Base-by-base conservation (phyloP, 2,797 vertebrate species). In the Sebastes minor region DNA sequence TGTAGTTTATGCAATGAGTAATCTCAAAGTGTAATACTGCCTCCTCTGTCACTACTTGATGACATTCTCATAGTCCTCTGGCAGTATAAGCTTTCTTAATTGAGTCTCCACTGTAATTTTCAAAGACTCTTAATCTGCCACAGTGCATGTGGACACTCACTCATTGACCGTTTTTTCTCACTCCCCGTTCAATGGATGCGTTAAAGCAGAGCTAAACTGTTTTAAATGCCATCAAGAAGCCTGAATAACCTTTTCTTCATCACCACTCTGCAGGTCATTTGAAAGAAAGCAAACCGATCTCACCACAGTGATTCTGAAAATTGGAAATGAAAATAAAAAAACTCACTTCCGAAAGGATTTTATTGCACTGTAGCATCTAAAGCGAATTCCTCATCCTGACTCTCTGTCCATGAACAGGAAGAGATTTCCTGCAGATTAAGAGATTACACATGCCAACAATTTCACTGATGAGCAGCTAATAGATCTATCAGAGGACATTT, bases 391-490 rank as follows among this genome's bases (percentile, higher is more conserved):
- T 38, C 57, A 74, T 85, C 61, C 27, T 55, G 25, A 30, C 57
- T 66, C 46, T 52, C 74, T 76, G 62, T 62, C 53, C 59, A 59
- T 35, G n/a, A 76, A 88, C 66, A 76, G 80, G 82, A 86, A 89
- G 73, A 22, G 80, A 80, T 87, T 90, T 89, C 30, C 75, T 46
- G 38, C 75, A 79, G 91, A 86, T 91, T 92, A 88, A 89, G 55
- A 79, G 88, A 91, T 93, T 90, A 91, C 62, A 82, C 71, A 63
- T 74, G 65, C 6, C 56, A 46, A 83, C 84, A 70, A 81, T 91
- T 82, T 87, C 49, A 63, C 49, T 86, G 89, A 92, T 90, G 82
- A 88, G 80, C 80, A 78, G 89, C 80, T 89, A 92, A 93, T 89
- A 86, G 85, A 86, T 86, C 69, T 74, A 81, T 74, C 70, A 78